Evolutionary conservation across 2,797 vertebrate genomes (phyloP).

Genomic region (Pipistrellus pygmaeus): DNA sequence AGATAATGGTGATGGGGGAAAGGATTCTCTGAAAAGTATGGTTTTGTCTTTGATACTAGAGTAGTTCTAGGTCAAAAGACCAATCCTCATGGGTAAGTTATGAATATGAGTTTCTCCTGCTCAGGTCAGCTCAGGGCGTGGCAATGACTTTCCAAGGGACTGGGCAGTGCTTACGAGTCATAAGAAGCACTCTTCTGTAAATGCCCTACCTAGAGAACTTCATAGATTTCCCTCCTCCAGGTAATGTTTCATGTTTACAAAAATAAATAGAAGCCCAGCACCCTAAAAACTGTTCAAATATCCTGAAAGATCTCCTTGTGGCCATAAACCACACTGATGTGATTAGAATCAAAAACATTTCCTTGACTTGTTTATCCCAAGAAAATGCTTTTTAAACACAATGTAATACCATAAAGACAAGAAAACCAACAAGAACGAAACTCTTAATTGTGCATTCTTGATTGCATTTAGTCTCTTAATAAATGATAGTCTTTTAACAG

Average conservation of each 20-base stretch:
- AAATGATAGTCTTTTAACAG: conserved; percentile 23
- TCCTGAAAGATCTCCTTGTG: not conserved
- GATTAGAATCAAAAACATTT: conserved; percentile 60
- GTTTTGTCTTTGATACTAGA: not conserved
- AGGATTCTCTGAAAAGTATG: conserved; percentile 6
- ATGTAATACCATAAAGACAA: conserved; percentile 39
- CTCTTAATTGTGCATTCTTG: conserved; percentile 28
- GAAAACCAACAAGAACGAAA: conserved; percentile 62
- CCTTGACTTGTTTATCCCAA: conserved; percentile 73
- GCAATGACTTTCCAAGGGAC: not conserved
- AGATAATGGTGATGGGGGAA: not conserved
- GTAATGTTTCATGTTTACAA: not conserved
- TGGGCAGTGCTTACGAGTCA: not conserved
- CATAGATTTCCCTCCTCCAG: not conserved
- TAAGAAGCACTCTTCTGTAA: not conserved
- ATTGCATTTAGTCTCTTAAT: conserved; percentile 42
- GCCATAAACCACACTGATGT: conserved; percentile 53
- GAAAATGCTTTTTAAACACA: conserved; percentile 71
- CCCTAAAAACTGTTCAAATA: conserved; percentile 52
- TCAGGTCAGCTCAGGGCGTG: not conserved
- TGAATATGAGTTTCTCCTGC: not conserved
- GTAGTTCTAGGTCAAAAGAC: conserved; percentile 38
- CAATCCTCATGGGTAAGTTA: not conserved
- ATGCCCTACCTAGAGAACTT: not conserved
- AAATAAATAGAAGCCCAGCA: conserved; percentile 23